Evolutionary conservation across 1,140 invertebrate genomes (phyloP).

Genomic region (Zaprionus davidi): DNA sequence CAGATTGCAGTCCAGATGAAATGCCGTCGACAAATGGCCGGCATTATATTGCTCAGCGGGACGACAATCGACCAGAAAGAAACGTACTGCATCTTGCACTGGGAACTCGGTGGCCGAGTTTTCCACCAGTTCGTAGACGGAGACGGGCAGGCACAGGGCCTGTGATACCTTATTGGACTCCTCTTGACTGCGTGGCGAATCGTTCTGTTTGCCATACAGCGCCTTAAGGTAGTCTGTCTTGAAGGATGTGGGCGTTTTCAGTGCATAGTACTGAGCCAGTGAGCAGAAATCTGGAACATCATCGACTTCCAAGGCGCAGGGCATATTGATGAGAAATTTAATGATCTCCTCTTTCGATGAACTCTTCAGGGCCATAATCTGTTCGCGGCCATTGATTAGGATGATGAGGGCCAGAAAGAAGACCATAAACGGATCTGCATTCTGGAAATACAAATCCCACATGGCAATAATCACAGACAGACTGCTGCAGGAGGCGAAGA

Average conservation of each 20-base stretch:
- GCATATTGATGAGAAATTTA: conserved; percentile 90
- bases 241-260: conserved; percentile 96
- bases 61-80: conserved; percentile 98
- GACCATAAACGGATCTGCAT: conserved; percentile 97
- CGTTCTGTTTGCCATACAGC: conserved; percentile 84
- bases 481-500: conserved; percentile 95
- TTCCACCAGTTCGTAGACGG: conserved; percentile 93
- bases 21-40: conserved; percentile 97
- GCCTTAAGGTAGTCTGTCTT: conserved; percentile 89
- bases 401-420: conserved; percentile 98
- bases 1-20: conserved; percentile 98
- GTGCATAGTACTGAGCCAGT: conserved; percentile 96
- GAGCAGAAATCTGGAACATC: conserved; percentile 99
- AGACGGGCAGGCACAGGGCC: conserved; percentile 96
- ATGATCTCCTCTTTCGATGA: conserved; percentile 88
- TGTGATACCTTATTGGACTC: conserved; percentile 76
- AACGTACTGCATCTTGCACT: conserved; percentile 89
- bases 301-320: conserved; percentile 93
- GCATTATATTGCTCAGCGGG: conserved; percentile 98
- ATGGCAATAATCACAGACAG: conserved; percentile 94
- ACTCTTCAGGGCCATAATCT: conserved; percentile 92
- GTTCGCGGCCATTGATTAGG: conserved; percentile 97
- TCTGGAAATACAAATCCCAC: conserved; percentile 99
- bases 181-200: conserved; percentile 63
- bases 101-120: conserved; percentile 89